Percentiles rank a stretch among this genome's conserved stretches.
Conservation (phyloP, 2,797 vertebrate species). For the Hypotaenidia philippensis region DNA sequence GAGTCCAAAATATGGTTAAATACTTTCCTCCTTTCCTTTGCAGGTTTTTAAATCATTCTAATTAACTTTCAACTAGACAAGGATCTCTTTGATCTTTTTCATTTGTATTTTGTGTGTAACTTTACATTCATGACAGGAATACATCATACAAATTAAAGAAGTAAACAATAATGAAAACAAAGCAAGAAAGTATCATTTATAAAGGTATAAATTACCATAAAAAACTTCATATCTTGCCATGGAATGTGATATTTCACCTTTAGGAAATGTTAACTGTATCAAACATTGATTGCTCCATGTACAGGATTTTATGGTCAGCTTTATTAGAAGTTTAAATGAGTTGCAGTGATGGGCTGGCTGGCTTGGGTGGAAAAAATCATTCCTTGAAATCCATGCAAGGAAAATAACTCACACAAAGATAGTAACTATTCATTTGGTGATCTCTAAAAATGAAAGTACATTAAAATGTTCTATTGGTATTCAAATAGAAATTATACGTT, state of each 20-base stretch:
- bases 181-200: background rate
- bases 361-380: background rate
- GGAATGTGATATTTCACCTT: constrained; percentile 9
- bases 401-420: background rate
- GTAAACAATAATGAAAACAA: background rate
- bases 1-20: background rate
- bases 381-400: background rate
- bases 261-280: constrained; percentile 2
- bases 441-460: background rate
- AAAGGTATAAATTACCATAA: background rate
- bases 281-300: background rate
- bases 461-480: background rate
- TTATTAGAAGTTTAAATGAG: constrained; percentile 17
- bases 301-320: constrained; percentile 2
- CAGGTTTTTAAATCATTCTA: background rate
- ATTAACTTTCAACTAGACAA: background rate
- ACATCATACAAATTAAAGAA: background rate
- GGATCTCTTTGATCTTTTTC: background rate
- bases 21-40: background rate
- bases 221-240: background rate
- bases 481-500: background rate
- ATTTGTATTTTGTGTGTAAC: background rate
- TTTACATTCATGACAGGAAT: background rate
- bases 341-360: background rate
- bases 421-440: background rate